Conservation (phyloP, 2,797 vertebrate species). For the Aselliscus stoliczkanus region DNA sequence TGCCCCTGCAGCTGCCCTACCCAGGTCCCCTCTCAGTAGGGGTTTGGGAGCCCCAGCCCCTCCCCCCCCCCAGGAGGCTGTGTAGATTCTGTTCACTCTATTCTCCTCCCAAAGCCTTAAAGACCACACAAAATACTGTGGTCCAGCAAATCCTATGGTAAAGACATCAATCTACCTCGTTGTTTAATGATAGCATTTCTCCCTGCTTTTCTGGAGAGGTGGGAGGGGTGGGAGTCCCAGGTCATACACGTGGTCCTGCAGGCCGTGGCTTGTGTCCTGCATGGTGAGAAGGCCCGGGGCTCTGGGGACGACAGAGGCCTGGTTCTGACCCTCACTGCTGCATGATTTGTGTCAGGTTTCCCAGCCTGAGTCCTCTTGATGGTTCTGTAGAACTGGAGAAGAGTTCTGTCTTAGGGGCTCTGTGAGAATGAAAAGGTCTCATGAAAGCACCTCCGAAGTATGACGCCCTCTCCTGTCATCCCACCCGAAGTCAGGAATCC, state of each 20-base stretch:
- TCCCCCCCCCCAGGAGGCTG: neutral
- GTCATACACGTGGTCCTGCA: neutral
- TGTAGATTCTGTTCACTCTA: neutral
- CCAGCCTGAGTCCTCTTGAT: neutral
- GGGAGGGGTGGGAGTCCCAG: neutral
- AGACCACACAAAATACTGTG: neutral
- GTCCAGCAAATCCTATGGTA: neutral
- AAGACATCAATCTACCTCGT: neutral
- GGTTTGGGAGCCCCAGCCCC: neutral
- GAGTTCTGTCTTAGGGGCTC: neutral
- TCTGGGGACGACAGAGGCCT: neutral
- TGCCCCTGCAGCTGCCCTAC: neutral
- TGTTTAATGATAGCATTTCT: neutral
- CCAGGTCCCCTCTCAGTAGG: neutral
- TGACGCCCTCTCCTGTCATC: neutral
- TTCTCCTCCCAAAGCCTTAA: neutral
- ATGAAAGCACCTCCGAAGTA: neutral
- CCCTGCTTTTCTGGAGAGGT: neutral
- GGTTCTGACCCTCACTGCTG: neutral
- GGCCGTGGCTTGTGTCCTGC: neutral
- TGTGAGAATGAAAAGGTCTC: neutral
- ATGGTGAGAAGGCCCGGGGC: neutral
- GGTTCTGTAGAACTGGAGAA: neutral
- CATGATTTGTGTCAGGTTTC: neutral
- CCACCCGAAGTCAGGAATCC: neutral